Evolutionary conservation across 2,797 vertebrate species (phyloP), one percentile per base, ranked within the genome.

Genomic region (Amblyraja radiata): DNA sequence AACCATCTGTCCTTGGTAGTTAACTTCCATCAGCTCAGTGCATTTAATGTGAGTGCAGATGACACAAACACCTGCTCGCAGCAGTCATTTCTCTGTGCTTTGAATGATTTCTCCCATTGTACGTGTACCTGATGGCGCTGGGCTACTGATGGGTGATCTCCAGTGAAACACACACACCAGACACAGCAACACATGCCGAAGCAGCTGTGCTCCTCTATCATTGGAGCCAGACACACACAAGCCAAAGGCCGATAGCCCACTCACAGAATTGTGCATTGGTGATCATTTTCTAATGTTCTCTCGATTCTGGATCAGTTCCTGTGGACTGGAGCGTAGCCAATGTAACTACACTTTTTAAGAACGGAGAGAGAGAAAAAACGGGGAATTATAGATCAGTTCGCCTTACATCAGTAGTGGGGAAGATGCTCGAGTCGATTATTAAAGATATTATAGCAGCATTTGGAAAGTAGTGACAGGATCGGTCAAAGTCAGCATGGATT

Each of bases 171-270:
- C 6, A 36, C 68, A 32, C 36, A 91, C n/a, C 90, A 86, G 5
- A n/a, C 90, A 1, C 36, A 74, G 36, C 90, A 73, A 18, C 68
- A 74, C 18, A 65, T 39, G 90, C 32, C 13, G 32, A 73, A 39
- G 21, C 90, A 91, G 90, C 68, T 91, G 90, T 71, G 36, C 90
- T 74, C 90, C 39, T 91, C 73, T 46, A 74, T 91, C 90, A 91
- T 28, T 28, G 16, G 32, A 32, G 88, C 9, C 68, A 9, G 65
- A 9, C 36, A 54, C 90, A 46, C 8, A 18, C 90, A 7, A 10
- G 46, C 81, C n/a, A 3, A 54, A 84, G 10, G 84, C 81, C 23
- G 7, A 61, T 54, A 61, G 36, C 46, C 88, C 65, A 73, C 68
- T 91, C 36, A 91, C 71, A 68, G 65, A 68, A 73, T 23, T 73